Percentiles rank a stretch among this genome's conserved stretches.
These are phyloP conservation scores for Antedon mediterranea DNA, from an alignment of 53 echinoderm and acorn worm genomes.

Conservation along the genomic window DNA sequence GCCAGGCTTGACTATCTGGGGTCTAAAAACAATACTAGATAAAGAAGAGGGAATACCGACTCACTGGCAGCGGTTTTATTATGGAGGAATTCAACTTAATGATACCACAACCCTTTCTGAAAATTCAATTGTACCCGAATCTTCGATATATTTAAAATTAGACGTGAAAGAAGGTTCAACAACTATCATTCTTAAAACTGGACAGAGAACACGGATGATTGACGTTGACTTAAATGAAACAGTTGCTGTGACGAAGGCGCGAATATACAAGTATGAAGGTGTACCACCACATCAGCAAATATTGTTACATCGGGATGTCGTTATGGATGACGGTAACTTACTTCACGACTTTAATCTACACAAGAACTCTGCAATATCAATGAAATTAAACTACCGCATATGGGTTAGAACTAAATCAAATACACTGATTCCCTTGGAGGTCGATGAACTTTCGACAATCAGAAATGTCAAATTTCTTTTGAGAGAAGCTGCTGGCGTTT, in stretches of 20 bases:
- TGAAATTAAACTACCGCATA: slow-evolving; percentile 19
- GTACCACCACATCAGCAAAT: slow-evolving; percentile 40
- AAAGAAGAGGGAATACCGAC: slow-evolving; percentile 35
- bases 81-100: slow-evolving; percentile 11
- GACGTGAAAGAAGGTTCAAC: background rate
- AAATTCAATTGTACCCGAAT: background rate
- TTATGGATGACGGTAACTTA: slow-evolving; percentile 24
- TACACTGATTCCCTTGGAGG: slow-evolving; percentile 2
- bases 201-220: slow-evolving; percentile 11
- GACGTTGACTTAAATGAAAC: slow-evolving; percentile 27
- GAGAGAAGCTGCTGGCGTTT: slow-evolving; percentile 18
- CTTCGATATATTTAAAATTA: background rate
- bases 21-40: slow-evolving; percentile 27
- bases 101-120: slow-evolving; percentile 15
- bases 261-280: slow-evolving; percentile 35
- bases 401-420: slow-evolving; percentile 12
- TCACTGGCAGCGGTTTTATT: slow-evolving; percentile 21
- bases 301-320: slow-evolving; percentile 22
- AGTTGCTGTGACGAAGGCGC: slow-evolving; percentile 26
- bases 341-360: slow-evolving; percentile 24
- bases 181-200: background rate
- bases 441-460: slow-evolving; percentile 28
- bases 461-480: slow-evolving; percentile 25
- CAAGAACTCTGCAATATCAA: slow-evolving; percentile 24
- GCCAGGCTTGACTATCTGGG: slow-evolving; percentile 17